phyloP scores from a whole-genome alignment of 2,113 vertebrate species.

The Leucoraja erinaceus region DNA sequence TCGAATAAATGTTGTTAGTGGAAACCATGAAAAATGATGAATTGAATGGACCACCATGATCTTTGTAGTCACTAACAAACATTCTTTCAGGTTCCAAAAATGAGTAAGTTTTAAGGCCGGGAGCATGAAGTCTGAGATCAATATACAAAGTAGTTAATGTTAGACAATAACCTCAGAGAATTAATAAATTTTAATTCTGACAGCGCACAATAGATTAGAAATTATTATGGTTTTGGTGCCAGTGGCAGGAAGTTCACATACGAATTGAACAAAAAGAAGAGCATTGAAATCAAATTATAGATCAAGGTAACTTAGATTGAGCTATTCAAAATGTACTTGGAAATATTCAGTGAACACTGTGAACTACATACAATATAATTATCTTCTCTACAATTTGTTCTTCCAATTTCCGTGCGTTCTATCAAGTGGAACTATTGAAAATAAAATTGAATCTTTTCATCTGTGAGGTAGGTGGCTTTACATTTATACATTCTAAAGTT shows the following conservation, averaged over 20 bases:
- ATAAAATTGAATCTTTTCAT: neutral
- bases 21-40: too few species aligned
- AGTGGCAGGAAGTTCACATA: neutral
- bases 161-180: neutral
- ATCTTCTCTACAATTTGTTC: neutral
- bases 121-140: neutral
- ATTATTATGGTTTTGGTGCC: neutral
- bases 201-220: neutral
- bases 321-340: neutral
- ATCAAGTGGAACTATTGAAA: conserved; percentile 17
- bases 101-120: neutral
- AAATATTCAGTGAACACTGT: neutral
- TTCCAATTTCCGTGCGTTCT: neutral
- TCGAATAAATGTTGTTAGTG: too few species aligned
- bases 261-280: neutral
- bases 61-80: neutral
- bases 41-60: too few species aligned
- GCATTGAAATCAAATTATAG: neutral
- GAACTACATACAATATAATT: neutral
- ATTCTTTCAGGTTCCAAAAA: neutral
- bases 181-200: neutral
- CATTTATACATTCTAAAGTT: neutral
- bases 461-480: neutral
- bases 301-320: neutral
- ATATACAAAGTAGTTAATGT: neutral